Evolutionary conservation across 1,140 invertebrate genomes (phyloP), one percentile per base, ranked within the genome.

Genomic region (Anagrus nilaparvatae): DNA sequence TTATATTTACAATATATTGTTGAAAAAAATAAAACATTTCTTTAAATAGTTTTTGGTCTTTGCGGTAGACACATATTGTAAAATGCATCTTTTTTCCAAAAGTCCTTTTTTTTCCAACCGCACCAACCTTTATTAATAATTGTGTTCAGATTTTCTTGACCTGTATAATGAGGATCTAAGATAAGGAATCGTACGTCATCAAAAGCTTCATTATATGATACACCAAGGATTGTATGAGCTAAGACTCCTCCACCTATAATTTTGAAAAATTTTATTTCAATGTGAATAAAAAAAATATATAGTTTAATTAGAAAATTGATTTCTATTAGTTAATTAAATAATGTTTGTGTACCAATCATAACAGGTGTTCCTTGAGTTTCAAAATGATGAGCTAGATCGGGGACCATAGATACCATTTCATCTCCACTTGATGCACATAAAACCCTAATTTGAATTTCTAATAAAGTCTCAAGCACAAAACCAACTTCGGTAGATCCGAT

Each of bases 401-500:
- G 71, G 9, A 79, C 86, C 56, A 87, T 82, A 25, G 70, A 74
- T n/a, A 72, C 66, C 56, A 99, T 63, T 51, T 98, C 93, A 27
- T 76, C 72, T 9, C 95, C 95, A 25, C 76, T 82, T 45, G 78
- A 81, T 0, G 90, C 86, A 61, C 79, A 81, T 38, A 97, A 69
- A 40, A 97, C 88, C 65, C 83, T 86, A 14, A 81, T 86, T 30
- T 79, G 75, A 2, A 97, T 72, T 51, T 82, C 76, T 5, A 86
- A 67, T 21, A 95, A 64, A 40, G 82, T 80, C 58, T 97, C 83
- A 32, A 99, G 65, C 43, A 89, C 86, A 71, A 86, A 98, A 57
- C 84, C 82, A 3, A 99, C 88, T 78, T 99, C 97, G 12, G 88
- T 91, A 0, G 93, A 97, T 8, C 96, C 97, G 62, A 99, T 99